Percentiles rank a stretch among this genome's conserved stretches.
phyloP scores from a whole-genome alignment of 2,888 invertebrate species.

The Rhimphoctona megacephalus region DNA sequence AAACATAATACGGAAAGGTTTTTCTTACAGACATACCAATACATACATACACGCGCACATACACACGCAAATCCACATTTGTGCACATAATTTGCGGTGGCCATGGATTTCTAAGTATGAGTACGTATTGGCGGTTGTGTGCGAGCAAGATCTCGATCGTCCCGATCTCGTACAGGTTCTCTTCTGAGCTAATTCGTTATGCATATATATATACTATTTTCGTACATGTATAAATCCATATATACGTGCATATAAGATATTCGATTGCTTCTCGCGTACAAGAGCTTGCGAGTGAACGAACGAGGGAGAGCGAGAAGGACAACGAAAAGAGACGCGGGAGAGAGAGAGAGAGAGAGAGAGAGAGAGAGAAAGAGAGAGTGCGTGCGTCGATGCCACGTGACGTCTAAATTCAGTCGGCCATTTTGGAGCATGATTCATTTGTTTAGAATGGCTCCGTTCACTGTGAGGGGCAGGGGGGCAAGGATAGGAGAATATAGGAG shows the following conservation, averaged over 20 bases:
- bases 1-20: slow-evolving; percentile 58
- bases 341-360: not conserved
- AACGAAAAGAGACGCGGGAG: slow-evolving; percentile 17
- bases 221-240: not conserved
- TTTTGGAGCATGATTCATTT: slow-evolving; percentile 85
- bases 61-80: not conserved
- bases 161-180: slow-evolving; percentile 35
- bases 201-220: not conserved
- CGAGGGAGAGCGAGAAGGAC: slow-evolving; percentile 46
- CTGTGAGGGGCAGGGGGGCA: slow-evolving; percentile 71
- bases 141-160: slow-evolving; percentile 1
- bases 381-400: slow-evolving; percentile 82
- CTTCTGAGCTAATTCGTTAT: not conserved
- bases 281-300: slow-evolving; percentile 35
- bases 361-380: slow-evolving; percentile 63
- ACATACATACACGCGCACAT: not conserved
- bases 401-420: slow-evolving; percentile 85
- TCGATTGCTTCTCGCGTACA: slow-evolving; percentile 64
- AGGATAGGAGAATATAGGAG: slow-evolving; percentile 82
- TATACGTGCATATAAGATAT: slow-evolving; percentile 47
- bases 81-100: not conserved
- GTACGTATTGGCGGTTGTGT: not conserved
- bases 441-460: slow-evolving; percentile 84
- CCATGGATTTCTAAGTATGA: not conserved
- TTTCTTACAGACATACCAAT: slow-evolving; percentile 8